Conservation (phyloP, 2,888 invertebrate species). For the Malacosoma neustria region DNA sequence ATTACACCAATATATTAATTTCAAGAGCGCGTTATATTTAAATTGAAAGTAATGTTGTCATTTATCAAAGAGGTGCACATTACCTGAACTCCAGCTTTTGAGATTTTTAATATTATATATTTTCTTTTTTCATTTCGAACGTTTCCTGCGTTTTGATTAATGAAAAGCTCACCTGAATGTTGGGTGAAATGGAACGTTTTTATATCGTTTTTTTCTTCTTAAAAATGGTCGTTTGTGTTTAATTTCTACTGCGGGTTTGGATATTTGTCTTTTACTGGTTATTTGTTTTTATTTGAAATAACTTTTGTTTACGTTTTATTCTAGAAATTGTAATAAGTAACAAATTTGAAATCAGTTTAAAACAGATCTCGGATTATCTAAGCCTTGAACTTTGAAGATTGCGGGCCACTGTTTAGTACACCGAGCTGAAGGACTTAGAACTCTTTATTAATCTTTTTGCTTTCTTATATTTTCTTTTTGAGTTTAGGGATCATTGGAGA, state of each 20-base stretch:
- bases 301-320: no score
- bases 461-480: no score
- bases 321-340: no score
- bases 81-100: slow-evolving; percentile 4
- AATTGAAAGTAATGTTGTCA: slow-evolving; percentile 19
- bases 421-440: no score
- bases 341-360: no score
- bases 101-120: slow-evolving; percentile 10
- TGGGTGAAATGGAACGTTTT: slow-evolving; percentile 14
- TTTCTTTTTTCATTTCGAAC: slow-evolving; percentile 18
- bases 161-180: slow-evolving; percentile 22
- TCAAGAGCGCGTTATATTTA: slow-evolving; percentile 23
- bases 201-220: slow-evolving; percentile 10
- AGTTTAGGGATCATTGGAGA: no score
- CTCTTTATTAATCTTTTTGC: no score
- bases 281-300: no score
- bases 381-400: no score
- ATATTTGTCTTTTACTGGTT: slow-evolving; percentile 7
- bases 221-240: slow-evolving; percentile 14
- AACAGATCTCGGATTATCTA: no score
- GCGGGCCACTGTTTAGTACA: no score
- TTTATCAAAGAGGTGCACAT: slow-evolving; percentile 14
- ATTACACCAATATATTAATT: no score
- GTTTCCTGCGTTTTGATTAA: slow-evolving; percentile 26
- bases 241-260: slow-evolving; percentile 13